phyloP scores from a whole-genome alignment of 2,113 vertebrate species.

The Rhea americana region DNA sequence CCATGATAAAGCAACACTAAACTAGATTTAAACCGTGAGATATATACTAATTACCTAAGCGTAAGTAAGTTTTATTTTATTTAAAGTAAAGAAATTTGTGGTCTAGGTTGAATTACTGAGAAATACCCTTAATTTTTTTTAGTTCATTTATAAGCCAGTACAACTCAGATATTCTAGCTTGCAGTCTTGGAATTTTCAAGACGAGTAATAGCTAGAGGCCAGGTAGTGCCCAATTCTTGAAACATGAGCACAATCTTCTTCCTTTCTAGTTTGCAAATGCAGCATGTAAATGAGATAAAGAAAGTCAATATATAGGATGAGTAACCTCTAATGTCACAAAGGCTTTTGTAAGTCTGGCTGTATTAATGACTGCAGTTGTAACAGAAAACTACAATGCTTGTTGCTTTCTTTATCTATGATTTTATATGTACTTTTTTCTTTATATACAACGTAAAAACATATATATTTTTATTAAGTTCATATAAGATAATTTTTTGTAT shows the following conservation, averaged over 20 bases:
- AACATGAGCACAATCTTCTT: neutral
- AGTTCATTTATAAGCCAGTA: neutral
- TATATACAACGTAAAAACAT: neutral
- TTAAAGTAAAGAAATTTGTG: neutral
- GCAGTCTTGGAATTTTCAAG: neutral
- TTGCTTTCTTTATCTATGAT: neutral
- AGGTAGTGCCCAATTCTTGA: neutral
- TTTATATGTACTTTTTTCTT: neutral
- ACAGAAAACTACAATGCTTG: neutral
- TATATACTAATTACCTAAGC: neutral
- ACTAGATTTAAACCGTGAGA: neutral
- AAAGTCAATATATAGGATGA: neutral
- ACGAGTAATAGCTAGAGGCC: neutral
- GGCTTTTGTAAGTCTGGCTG: neutral
- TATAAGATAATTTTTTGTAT: neutral
- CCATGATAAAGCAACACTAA: neutral
- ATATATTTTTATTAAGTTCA: neutral
- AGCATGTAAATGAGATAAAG: neutral
- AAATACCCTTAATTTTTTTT: neutral
- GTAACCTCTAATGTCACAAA: neutral
- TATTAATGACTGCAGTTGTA: neutral
- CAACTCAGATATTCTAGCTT: neutral
- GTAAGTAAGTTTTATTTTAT: neutral
- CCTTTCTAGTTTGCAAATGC: neutral
- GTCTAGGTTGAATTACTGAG: neutral